Conservation (phyloP, 2,888 invertebrate species). For the Netelia virgata region DNA sequence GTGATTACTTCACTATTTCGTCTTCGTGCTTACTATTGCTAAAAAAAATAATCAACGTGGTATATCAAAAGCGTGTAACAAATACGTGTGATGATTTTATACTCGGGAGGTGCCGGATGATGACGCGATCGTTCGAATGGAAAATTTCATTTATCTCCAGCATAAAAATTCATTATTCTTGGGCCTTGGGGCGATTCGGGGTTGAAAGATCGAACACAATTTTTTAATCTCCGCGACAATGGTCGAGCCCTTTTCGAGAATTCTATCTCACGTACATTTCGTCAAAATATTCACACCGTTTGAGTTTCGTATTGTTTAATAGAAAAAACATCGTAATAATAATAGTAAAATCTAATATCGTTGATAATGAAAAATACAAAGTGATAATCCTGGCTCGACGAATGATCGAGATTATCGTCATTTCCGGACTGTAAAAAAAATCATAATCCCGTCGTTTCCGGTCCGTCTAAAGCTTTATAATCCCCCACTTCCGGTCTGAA, state of each 20-base stretch:
- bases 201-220: background rate
- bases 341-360: background rate
- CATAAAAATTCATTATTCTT: background rate
- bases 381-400: background rate
- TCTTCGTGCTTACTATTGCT: constrained; percentile 33
- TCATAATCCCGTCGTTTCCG: background rate
- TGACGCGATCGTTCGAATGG: constrained; percentile 8
- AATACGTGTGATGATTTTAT: constrained; percentile 15
- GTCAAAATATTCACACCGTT: too few species aligned
- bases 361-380: background rate
- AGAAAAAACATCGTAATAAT: background rate
- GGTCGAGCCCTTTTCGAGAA: too few species aligned
- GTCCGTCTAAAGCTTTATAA: background rate
- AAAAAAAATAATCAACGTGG: constrained; percentile 19
- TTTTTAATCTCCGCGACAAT: too few species aligned
- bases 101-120: background rate
- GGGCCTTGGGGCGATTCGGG: background rate
- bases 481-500: background rate
- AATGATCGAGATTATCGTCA: background rate
- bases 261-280: too few species aligned
- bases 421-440: background rate
- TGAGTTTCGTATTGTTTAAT: background rate
- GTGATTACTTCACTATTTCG: constrained; percentile 51
- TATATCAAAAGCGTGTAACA: background rate
- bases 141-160: background rate